Base-by-base conservation (phyloP, 2,113 vertebrate genomes). In the Spea bombifrons region DNA sequence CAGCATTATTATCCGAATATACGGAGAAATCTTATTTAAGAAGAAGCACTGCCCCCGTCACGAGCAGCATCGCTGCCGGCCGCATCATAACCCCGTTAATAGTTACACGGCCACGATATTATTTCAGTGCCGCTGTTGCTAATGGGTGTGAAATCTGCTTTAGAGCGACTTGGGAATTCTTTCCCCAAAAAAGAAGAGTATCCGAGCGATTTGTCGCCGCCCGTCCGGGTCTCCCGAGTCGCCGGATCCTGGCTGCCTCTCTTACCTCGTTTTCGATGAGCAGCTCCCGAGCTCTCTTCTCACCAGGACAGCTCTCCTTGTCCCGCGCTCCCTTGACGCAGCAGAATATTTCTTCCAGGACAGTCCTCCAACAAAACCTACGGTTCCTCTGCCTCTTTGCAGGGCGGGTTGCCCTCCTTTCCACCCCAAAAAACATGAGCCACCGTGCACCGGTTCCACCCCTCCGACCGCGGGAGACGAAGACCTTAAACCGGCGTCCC, bases 211-310 rank as follows among this genome's bases (percentile, higher is more conserved):
- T 7, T 52, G 9, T 30, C 30, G 30, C 2, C 30, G 30, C 30
- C 30, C 30, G 30, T 30, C 30, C 30, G 2, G 30, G 30, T 30
- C 30, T 30, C 30, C 30, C 30, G 30, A 30, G 30, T 30, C 30
- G 30, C 30, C 30, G 30, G 30, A 30, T 59, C 15, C 10, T 59
- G 15, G 7, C 55, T 17, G 8, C 12, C n/a, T 45, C 71, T 46
- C 77, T 79, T 79, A 79, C 77, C 77, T 79, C 67, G 17, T 79
- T 79, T 50, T 79, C 77, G 71, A 79, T 79, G 63, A 79, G 77
- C 43, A 79, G 10, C 69, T 79, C 77, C 7, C 77, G 64, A 4
- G 71, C 77, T 48, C 70, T 66, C 71, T 79, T 79, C 70, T 73
- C 59, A 7, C 47, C 59, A 16, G 70, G 64, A 45, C 49, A 61